Evolutionary conservation across 1,140 invertebrate species (phyloP), one percentile per base, ranked within the genome.

Genomic region (Lasaia peninsularis): DNA sequence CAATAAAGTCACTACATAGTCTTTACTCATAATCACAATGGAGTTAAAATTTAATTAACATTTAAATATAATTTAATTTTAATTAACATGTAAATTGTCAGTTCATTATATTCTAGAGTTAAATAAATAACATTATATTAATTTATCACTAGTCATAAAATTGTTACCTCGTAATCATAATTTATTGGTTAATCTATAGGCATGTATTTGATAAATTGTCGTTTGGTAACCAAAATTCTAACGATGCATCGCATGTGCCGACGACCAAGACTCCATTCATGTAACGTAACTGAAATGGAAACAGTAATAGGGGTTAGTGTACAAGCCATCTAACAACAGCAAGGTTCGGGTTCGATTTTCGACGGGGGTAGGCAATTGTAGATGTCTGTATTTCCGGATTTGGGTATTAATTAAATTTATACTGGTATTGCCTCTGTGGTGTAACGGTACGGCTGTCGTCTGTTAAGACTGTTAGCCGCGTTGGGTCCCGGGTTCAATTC

Each of bases 161-260:
- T 18, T 40, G 37, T 40, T 40, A 40, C 37, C 37, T 40, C 37
- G 8, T 40, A 40, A 40, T 40, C 7, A 18, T 1, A 16, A 18
- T 2, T 16, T 18, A 18, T 9, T 40, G 10, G 14, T 28, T 28
- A 28, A 40, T 8, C 32, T 34, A 50, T 32, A 35, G 9, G 35
- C 51, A 34, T 4, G 12, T 7, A 40, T 50, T 52, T 14, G 35
- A 49, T 12, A 52, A 67, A 58, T 60, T 65, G 14, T 78, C 73
- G 10, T 64, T 76, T 1, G 80, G 78, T 51, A 85, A 67, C 81
- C 84, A 87, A 55, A 87, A 81, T 56, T 85, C 84, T 11, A 87
- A 50, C 4, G 84, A 76, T 2, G 81, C 77, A 50, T 87, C 80
- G 69, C 84, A 87, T 2, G 84, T 82, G 2, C 81, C 79, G 12